Evolutionary conservation across 2,888 invertebrate species (phyloP).

Genomic region (Globia sparganii): DNA sequence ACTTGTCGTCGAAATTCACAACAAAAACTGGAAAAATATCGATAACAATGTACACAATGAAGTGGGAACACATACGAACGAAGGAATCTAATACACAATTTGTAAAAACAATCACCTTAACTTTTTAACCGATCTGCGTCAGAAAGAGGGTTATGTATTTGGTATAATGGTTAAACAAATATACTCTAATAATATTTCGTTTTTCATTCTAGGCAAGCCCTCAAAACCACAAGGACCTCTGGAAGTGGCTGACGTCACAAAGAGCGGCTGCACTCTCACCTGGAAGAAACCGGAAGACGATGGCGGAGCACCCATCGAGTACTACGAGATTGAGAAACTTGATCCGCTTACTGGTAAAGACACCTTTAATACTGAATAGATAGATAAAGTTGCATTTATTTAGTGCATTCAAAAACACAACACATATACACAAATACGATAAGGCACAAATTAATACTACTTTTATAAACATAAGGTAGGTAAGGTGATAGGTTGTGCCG

Average conservation of each 20-base stretch:
- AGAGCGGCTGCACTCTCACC: slow-evolving; percentile 96
- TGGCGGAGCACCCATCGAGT: slow-evolving; percentile 97
- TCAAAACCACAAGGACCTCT: slow-evolving; percentile 96
- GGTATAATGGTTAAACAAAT: no score
- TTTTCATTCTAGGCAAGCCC: slow-evolving; percentile 89
- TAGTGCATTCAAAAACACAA: neutral
- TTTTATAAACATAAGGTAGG: no score
- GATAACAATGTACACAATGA: no score
- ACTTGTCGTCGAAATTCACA: neutral
- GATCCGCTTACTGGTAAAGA: slow-evolving; percentile 94
- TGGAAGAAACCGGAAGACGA: slow-evolving; percentile 99
- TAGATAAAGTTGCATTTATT: neutral
- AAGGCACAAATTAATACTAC: neutral
- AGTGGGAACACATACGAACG: no score
- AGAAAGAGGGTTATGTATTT: no score
- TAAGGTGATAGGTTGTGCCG: neutral
- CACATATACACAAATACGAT: neutral
- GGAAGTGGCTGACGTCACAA: slow-evolving; percentile 96
- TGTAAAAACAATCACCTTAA: no score
- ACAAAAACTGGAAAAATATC: neutral
- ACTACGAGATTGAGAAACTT: slow-evolving; percentile 98
- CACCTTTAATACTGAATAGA: neutral
- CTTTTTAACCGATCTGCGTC: no score
- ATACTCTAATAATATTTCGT: no score
- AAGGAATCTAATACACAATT: no score